Evolutionary conservation across 2,797 vertebrate species (phyloP), one percentile per base, ranked within the genome.

Genomic region (Euthynnus affinis): DNA sequence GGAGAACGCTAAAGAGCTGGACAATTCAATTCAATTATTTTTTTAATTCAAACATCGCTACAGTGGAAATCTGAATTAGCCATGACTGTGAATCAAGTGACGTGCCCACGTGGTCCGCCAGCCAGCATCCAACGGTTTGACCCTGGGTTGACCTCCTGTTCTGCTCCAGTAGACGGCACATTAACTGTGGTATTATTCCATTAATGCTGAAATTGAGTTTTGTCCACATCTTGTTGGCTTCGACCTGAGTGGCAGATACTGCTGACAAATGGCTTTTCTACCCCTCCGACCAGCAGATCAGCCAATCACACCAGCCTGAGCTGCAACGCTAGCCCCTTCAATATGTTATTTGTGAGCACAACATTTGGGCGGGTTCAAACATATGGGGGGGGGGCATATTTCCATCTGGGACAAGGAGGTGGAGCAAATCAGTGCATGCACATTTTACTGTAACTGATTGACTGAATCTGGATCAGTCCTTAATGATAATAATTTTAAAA

Each of bases 121-220:
- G 78, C 67, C 84, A 80, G 62, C 83, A 88, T 89, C 73, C 83
- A 52, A 34, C 65, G 69, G 57, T 81, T 60, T 91, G 92, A 94
- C 93, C 93, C 87, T 61, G 79, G 56, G 20, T 25, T 87, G 88
- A 94, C 92, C 91, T 92, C 6, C 6, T 86, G 91, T 93, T 94
- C 88, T 71, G 91, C 93, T 88, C 87, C 87, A 86, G 86, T 55
- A 88, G 83, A 74, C 74, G 23, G 77, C 85, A 88, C 86, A 91
- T 95, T 92, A 93, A 86, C 91, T 85, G 52, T 88, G 82, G 82
- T 77, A 92, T 94, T 93, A 94, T 90, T 94, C 85, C 87, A 95
- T 94, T 92, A 93, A 91, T 81, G 82, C 87, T 84, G 89, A 94
- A 93, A 94, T 91, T 84, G 92, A 83, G 82, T 93, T 93, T 86